Percentiles rank a stretch among this genome's conserved stretches.
phyloP scores from a whole-genome alignment of 2,113 vertebrate species.

The Spheniscus mendiculus region DNA sequence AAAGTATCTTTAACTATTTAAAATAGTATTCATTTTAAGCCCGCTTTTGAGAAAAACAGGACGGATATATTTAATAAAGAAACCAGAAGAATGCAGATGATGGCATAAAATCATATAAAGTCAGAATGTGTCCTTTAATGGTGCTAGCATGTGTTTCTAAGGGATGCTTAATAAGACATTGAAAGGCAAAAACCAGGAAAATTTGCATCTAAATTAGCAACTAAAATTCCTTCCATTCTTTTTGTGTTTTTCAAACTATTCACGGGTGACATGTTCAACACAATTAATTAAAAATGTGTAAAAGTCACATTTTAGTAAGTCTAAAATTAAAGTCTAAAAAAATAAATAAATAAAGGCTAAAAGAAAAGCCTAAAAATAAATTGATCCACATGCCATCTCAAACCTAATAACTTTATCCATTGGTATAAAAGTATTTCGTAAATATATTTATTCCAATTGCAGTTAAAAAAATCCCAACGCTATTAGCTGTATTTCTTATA shows the following conservation, averaged over 20 bases:
- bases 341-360: background rate
- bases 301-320: background rate
- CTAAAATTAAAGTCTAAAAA: background rate
- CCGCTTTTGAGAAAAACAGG: background rate
- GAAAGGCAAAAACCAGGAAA: background rate
- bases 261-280: background rate
- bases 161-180: background rate
- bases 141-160: background rate
- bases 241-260: background rate
- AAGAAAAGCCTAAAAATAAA: background rate
- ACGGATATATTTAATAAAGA: background rate
- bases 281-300: background rate
- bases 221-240: background rate
- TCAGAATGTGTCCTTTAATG: background rate
- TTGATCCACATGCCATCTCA: background rate
- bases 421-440: background rate
- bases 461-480: background rate
- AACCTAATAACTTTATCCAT: background rate
- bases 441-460: background rate
- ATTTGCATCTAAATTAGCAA: background rate
- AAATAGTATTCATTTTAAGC: background rate
- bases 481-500: background rate
- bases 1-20: background rate
- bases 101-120: background rate
- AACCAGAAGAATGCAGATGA: background rate